Base-by-base conservation (phyloP, 2,888 invertebrate species). In the Busseola fusca region DNA sequence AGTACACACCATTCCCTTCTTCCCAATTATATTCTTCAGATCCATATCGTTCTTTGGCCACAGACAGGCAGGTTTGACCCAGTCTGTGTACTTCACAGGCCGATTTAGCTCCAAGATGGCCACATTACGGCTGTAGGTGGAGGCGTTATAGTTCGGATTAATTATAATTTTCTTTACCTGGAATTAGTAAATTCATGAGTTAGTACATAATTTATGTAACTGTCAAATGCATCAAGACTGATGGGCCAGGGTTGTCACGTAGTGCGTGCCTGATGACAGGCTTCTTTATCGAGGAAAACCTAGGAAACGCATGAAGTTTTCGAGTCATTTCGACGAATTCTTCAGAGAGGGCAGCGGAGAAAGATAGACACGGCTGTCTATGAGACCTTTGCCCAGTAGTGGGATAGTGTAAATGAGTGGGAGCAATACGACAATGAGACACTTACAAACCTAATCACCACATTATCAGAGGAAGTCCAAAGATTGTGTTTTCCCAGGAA, bases 61-160 rank as follows among this genome's bases (percentile, higher is more conserved):
- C 18, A 97, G 91, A 82, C 97, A 97, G 18, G 96, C 95, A 0
- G 97, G 96, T 48, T 96, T 91, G 50, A 97, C 96, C 85, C 93
- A 95, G 73, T 94, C 94, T 0, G 95, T 95, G 86, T 95, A 96
- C 21, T 91, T 89, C 1, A 96, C 94, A 0, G 92, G 86, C 59
- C 95, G 94, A 0, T 93, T 89, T 58, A 97, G 89, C 42, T 91
- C 92, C 64, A 97, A 87, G 18, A 97, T 90, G 3, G 96, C 96
- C 59, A 97, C 89, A 85, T 97, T 97, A 18, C 2, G 25, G 12
- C 16, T 72, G 21, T 52, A 58, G 21, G 57, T 63, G 18, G 50
- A 18, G 21, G 21, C n/a, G n/a, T 50, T 52, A 1, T 34, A 72
- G 0, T 37, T 0, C 4, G 72, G 72, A 52, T 72, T 50, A 10